Evolutionary conservation across 2,888 invertebrate genomes (phyloP), one percentile per base, ranked within the genome.

Genomic region (Xanthorhoe designata): DNA sequence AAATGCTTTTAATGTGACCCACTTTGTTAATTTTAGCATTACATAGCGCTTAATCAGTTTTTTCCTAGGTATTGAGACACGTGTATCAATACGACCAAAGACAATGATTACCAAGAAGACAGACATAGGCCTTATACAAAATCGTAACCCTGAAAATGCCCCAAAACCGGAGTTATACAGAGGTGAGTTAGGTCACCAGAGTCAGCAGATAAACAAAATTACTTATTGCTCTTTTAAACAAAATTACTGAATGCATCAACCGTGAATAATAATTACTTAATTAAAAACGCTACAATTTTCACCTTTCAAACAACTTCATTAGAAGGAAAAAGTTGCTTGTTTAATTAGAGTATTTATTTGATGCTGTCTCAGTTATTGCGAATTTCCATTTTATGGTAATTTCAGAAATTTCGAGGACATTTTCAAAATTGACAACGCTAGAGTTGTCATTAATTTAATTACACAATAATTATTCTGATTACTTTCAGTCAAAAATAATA

Each of bases 261-360:
- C 58, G 38, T 53, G 24, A 42, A 38, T 51, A 55, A 51, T 55
- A 54, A 35, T 51, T 51, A 50, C 15, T 19, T 63, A 19, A 64
- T 57, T 35, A 58, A 63, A 62, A 61, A 66, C 42, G 54, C 45
- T 29, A 35, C 54, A 50, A 63, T 19, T 52, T 51, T 42, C n/a
- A n/a, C 49, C 7, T 59, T 32, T 50, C 55, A 45, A 65, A 56
- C 29, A 47, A 38, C 29, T 51, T 62, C 24, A 55, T 66, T 62
- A 59, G 10, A 51, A 58, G 42, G 5, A 42, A 66, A 62, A 62
- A 62, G 57, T 45, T 61, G 61, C 58, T 59, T 50, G 42, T 62
- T 19, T 59, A 66, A 62, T 62, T 66, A 62, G 66, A 55, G 32
- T 42, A 53, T 53, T 57, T 61, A 54, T 55, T 55, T 59, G 54